Evolutionary conservation across 1,140 invertebrate species (phyloP).

Genomic region (Octopus sinensis): DNA sequence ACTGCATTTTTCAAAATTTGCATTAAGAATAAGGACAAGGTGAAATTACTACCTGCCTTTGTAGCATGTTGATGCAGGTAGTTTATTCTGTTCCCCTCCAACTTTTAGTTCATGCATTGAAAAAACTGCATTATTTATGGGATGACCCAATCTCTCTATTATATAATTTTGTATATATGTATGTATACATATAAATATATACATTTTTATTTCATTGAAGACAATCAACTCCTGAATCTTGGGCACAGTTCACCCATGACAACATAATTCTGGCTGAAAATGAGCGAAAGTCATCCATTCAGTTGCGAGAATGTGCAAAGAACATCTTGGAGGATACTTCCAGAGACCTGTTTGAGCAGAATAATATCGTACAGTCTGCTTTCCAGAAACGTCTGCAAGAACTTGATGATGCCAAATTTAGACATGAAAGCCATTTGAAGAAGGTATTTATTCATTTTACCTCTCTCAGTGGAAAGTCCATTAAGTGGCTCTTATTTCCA

Average conservation of each 20-base stretch:
- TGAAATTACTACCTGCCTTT: no score
- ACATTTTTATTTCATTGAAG: constrained; percentile 34
- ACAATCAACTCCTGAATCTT: constrained; percentile 58
- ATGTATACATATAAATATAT: background rate
- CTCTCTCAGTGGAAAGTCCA: no score
- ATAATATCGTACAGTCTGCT: constrained; percentile 53
- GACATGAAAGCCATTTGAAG: constrained; percentile 56
- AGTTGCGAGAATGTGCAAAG: constrained; percentile 55
- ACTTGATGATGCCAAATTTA: constrained; percentile 55
- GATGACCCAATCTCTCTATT: background rate
- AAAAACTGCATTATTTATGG: no score
- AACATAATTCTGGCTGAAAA: constrained; percentile 57
- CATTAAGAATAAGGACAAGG: no score
- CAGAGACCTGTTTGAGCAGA: constrained; percentile 58
- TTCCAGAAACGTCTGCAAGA: constrained; percentile 54
- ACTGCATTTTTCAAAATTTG: no score
- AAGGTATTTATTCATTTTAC: constrained; percentile 39
- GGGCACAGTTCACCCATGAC: constrained; percentile 59
- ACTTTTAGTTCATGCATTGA: no score
- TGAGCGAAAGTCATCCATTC: constrained; percentile 57
- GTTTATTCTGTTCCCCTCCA: no score
- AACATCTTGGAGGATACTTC: constrained; percentile 57
- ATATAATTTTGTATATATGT: constrained; percentile 9
- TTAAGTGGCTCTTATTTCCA: no score
- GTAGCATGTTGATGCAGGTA: no score